Conservation (phyloP, 2,888 invertebrate genomes). For the Anorthoa munda region DNA sequence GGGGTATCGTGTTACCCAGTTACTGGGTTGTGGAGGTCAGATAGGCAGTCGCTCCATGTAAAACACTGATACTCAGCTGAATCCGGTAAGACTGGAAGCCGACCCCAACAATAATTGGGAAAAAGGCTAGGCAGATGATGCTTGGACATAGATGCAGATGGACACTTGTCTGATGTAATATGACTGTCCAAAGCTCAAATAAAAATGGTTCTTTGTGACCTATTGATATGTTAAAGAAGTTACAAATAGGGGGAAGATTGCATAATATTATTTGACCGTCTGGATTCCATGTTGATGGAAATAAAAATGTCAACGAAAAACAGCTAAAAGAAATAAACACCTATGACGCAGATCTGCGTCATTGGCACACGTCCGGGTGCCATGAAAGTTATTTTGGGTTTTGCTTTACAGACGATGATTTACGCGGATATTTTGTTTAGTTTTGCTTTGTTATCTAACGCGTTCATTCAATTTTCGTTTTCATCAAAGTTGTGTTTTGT, state of each 20-base stretch:
- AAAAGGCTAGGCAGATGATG: no score
- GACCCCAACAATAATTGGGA: no score
- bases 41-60: no score
- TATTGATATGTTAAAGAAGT: not conserved
- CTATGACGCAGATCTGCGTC: slow-evolving; percentile 36
- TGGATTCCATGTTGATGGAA: slow-evolving; percentile 21
- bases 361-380: slow-evolving; percentile 29
- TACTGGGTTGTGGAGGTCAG: no score
- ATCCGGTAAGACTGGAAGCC: no score
- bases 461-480: not conserved
- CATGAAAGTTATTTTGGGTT: slow-evolving; percentile 43
- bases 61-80: no score
- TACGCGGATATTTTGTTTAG: slow-evolving; percentile 16
- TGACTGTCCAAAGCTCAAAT: not conserved
- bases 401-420: slow-evolving; percentile 16
- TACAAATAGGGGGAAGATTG: not conserved
- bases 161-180: not conserved
- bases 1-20: no score
- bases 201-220: not conserved
- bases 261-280: not conserved
- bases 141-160: no score
- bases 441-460: not conserved
- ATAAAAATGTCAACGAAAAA: slow-evolving; percentile 34
- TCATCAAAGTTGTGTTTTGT: not conserved
- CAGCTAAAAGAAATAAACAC: slow-evolving; percentile 13